Evolutionary conservation across 2,113 vertebrate genomes (phyloP).

Genomic region (Caretta caretta): DNA sequence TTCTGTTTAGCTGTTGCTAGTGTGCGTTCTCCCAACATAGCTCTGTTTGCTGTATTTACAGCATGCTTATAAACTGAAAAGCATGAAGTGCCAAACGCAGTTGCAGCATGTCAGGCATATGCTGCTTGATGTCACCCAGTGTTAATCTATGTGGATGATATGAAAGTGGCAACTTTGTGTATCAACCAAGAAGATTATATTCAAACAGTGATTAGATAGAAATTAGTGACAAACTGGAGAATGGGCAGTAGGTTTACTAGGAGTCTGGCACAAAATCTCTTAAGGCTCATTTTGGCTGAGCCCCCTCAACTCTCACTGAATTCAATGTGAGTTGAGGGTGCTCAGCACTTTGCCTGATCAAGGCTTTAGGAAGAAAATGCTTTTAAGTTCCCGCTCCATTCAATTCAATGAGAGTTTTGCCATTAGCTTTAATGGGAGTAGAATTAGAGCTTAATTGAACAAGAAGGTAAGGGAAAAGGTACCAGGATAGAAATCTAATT

Average conservation of each 20-base stretch:
- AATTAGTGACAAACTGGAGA: neutral
- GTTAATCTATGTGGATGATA: slow-evolving; percentile 39
- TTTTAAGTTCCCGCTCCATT: neutral
- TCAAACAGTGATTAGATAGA: slow-evolving; percentile 1
- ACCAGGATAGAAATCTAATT: neutral
- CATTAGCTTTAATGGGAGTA: neutral
- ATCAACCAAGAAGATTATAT: neutral
- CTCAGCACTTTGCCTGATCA: neutral
- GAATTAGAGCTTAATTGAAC: neutral
- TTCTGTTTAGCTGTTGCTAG: neutral
- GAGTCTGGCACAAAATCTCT: neutral
- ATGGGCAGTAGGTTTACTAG: neutral
- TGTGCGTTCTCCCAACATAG: neutral
- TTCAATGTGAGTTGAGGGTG: accelerated
- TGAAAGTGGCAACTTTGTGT: neutral
- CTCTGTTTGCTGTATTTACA: neutral
- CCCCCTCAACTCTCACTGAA: neutral
- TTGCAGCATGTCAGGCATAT: slow-evolving; percentile 14
- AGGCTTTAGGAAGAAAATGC: neutral
- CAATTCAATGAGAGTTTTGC: neutral
- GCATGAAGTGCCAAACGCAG: slow-evolving; percentile 23
- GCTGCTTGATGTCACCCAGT: slow-evolving; percentile 40
- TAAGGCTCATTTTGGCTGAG: neutral
- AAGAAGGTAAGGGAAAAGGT: neutral
- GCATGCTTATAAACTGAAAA: accelerated